A percentile compares a stretch with the other conserved stretches of the same genome.
Evolutionary conservation across 2,797 vertebrate species (phyloP).

Genomic region (Xenops minutus): DNA sequence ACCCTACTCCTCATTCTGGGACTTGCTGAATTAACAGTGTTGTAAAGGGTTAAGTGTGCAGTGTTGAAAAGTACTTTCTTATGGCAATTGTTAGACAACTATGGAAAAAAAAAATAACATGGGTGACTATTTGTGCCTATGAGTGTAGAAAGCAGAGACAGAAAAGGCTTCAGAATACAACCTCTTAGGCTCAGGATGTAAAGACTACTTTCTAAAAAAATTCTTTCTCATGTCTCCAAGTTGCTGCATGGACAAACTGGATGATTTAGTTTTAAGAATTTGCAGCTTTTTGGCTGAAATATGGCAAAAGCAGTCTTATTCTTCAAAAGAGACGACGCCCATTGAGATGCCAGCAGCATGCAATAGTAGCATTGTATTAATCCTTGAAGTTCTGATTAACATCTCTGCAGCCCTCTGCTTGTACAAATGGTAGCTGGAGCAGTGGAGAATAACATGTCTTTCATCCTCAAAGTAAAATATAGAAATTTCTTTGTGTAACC

Average conservation of each 20-base stretch:
- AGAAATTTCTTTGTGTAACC: background rate
- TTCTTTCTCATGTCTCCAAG: background rate
- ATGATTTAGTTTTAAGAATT: background rate
- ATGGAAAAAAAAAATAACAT: background rate
- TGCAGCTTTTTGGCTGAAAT: background rate
- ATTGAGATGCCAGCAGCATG: background rate
- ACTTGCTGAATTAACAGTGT: background rate
- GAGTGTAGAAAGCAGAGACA: background rate
- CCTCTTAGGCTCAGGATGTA: background rate
- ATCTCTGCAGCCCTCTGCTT: background rate
- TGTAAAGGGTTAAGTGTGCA: background rate
- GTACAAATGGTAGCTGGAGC: background rate
- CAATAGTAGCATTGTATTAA: background rate
- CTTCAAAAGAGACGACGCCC: background rate
- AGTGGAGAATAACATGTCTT: background rate
- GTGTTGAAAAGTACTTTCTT: conserved; percentile 27
- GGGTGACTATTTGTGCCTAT: background rate
- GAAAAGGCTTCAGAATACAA: background rate
- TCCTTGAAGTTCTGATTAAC: background rate
- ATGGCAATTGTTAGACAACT: background rate
- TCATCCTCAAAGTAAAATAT: background rate
- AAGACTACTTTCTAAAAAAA: background rate
- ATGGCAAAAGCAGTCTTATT: background rate
- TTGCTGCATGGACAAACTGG: background rate
- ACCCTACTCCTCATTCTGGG: background rate